Percentiles rank a stretch among this genome's conserved stretches.
These are phyloP conservation scores for Sylvia borin DNA, from an alignment of 2,797 vertebrate species.

Conservation along the genomic window DNA sequence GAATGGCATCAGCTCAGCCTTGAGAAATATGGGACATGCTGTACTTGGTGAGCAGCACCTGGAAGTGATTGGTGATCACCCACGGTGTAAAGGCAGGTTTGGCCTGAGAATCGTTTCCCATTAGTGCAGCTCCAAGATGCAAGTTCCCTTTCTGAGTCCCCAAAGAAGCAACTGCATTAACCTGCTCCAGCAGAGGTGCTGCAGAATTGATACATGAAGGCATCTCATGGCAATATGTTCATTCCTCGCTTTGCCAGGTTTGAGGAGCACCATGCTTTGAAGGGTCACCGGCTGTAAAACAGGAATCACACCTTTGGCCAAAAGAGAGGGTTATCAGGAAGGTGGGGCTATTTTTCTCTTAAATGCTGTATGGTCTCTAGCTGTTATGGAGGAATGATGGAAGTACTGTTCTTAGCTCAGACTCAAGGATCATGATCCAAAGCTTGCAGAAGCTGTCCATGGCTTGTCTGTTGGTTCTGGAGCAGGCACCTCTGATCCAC, in stretches of 20 bases:
- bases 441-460: neutral
- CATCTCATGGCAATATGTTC: neutral
- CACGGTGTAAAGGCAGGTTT: neutral
- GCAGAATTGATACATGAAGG: neutral
- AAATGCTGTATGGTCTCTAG: neutral
- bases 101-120: constrained; percentile 13
- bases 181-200: neutral
- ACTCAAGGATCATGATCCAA: neutral
- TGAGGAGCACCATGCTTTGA: neutral
- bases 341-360: neutral
- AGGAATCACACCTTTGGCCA: neutral
- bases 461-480: neutral
- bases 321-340: neutral
- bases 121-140: neutral
- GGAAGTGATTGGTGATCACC: constrained; percentile 12
- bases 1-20: constrained; percentile 13
- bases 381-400: neutral
- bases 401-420: neutral
- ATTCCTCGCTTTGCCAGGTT: neutral
- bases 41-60: constrained; percentile 25
- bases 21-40: constrained; percentile 20
- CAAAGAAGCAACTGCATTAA: constrained; percentile 2
- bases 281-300: neutral
- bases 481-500: neutral
- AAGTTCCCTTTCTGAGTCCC: neutral